Evolutionary conservation across 2,797 vertebrate species (phyloP), one percentile per base, ranked within the genome.

Genomic region (Hypotaenidia okinawae): DNA sequence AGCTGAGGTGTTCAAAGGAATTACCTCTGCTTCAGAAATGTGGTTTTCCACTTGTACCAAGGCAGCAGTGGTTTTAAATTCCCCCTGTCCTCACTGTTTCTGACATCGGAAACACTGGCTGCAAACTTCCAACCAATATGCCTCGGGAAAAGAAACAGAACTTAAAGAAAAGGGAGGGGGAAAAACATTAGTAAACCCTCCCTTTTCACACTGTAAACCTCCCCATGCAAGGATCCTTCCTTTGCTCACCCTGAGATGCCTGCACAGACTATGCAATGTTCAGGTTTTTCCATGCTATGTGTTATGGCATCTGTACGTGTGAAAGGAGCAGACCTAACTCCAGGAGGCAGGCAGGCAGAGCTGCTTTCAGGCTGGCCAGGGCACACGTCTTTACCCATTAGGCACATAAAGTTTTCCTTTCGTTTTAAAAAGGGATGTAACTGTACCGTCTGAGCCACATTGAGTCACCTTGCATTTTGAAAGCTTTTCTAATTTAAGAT

Each of bases 281-380:
- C 4, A 57, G 5, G 3, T 16, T n/a, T 55, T 92, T 32, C 64
- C 57, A 22, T 21, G 3, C 19, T 43, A 24, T 3, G 10, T 1
- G 0, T 67, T 45, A 83, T 0, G 0, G 47, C 43, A 43, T 28
- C 43, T 75, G 2, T 61, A 68, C 25, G 8, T 15, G 33, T 84
- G 63, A 51, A 52, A 18, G 2, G 3, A 72, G 83, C 21, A 89
- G 61, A 35, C 8, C 5, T 22, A 16, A 37, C 4, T 22, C 39
- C 33, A 9, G 14, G 33, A 23, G n/a, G 13, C 7, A 73, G 28
- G 43, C 23, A 64, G 30, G 8, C 16, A 78, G 17, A 17, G 41
- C 55, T 84, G 35, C 13, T 84, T 67, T 67, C 66, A 45, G 13
- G 13, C 21, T 68, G 59, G 33, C 43, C 33, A 41, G 18, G 14